Conservation (phyloP, 2,888 invertebrate species). For the Cheilosia vernalis region DNA sequence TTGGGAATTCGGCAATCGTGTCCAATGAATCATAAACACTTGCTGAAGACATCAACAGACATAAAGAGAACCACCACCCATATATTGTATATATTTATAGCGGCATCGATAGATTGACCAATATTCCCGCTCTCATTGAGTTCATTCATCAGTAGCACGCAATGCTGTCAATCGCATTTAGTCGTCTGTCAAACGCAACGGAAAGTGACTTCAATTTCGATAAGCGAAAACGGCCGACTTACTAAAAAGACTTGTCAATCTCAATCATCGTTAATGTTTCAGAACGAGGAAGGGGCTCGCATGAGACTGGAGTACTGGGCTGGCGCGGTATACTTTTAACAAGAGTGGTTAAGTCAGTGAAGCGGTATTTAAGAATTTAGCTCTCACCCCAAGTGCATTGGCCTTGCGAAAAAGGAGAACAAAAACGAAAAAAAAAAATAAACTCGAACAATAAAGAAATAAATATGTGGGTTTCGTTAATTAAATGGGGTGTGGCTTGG, state of each 20-base stretch:
- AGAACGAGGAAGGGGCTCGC: conserved; percentile 23
- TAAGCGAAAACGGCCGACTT: conserved; percentile 22
- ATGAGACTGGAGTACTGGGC: not conserved
- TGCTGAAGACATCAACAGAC: conserved; percentile 30
- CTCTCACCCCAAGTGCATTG: conserved; percentile 61
- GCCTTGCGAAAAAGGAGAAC: conserved; percentile 55
- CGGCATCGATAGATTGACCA: conserved; percentile 34
- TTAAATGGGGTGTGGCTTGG: conserved; percentile 64
- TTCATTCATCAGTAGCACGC: conserved; percentile 62
- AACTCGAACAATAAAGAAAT: conserved; percentile 33
- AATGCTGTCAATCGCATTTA: conserved; percentile 69
- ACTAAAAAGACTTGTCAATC: conserved; percentile 71
- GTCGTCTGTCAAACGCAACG: conserved; percentile 59
- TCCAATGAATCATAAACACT: conserved; percentile 46
- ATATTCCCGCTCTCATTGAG: conserved; percentile 45
- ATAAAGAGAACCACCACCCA: conserved; percentile 31
- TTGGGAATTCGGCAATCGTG: conserved; percentile 12
- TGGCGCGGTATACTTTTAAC: not conserved
- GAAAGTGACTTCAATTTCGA: conserved; percentile 52
- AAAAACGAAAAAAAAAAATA: conserved; percentile 16
- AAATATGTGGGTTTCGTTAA: conserved; percentile 63
- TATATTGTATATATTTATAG: not conserved
- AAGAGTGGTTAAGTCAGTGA: conserved; percentile 47
- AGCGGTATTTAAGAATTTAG: conserved; percentile 51
- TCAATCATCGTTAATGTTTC: conserved; percentile 69